Conservation (phyloP, 2,113 vertebrate genomes). For the Elachura formosa region DNA sequence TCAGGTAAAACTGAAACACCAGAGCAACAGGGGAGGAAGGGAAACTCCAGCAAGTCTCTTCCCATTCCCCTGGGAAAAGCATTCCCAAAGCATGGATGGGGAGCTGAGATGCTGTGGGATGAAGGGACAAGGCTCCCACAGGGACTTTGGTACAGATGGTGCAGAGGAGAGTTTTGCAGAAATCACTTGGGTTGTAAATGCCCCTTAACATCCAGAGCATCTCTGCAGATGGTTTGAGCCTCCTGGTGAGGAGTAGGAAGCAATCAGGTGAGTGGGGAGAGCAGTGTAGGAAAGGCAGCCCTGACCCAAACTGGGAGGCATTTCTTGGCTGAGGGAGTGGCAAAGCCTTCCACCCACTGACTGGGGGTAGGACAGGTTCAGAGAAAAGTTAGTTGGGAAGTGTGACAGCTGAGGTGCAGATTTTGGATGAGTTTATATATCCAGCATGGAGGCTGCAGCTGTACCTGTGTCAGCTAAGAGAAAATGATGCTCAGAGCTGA, state of each 20-base stretch:
- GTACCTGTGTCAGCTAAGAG: neutral
- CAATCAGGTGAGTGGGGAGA: fast-evolving
- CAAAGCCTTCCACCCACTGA: neutral
- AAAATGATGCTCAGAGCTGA: neutral
- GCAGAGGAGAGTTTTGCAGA: neutral
- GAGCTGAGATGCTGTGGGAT: neutral
- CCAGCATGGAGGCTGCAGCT: neutral
- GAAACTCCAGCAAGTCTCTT: neutral
- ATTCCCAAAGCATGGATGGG: neutral
- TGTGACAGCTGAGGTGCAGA: neutral
- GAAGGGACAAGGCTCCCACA: neutral
- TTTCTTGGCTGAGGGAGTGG: neutral
- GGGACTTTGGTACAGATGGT: neutral
- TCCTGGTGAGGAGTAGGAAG: neutral
- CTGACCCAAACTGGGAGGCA: neutral
- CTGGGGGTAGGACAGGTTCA: neutral
- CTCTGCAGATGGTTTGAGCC: neutral
- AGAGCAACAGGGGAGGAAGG: neutral
- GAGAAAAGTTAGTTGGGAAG: neutral
- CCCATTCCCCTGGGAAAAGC: fast-evolving
- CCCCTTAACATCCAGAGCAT: neutral
- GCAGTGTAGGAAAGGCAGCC: neutral
- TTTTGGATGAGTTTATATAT: neutral
- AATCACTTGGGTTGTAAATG: neutral
- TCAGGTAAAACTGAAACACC: neutral